Evolutionary conservation across 2,113 vertebrate genomes (phyloP), one percentile per base, ranked within the genome.

Genomic region (Siniperca knerii): DNA sequence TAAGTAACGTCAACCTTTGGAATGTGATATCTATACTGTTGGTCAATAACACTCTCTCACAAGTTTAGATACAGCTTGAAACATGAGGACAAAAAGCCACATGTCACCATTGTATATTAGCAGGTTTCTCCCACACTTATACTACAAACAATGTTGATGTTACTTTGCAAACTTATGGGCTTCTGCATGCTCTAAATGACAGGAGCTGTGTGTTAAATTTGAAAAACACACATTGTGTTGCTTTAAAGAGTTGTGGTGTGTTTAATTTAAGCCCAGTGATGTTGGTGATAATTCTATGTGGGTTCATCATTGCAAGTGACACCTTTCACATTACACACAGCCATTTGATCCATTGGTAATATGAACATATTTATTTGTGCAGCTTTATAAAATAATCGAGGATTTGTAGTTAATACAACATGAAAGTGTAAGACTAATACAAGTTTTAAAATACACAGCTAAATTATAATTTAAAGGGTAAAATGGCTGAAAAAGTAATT

Each of bases 41-140:
- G 10, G 25, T 77, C 54, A 73, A 40, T 16, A 71, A 69, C 23
- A 35, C 2, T 50, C 29, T 58, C 57, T 64, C 50, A 69, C 46
- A 48, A n/a, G 61, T 65, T 67, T 42, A 54, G 57, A 66, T 60
- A 23, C 73, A 64, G 77, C 54, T 42, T 52, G 73, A 70, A 74
- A 76, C 54, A 18, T 1, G 46, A 72, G 66, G 35, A 29, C 46
- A 11, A 40, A 58, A 54, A 58, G 48, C 16, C 15, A 20, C 13
- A 46, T 58, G 44, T 61, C 55, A 15, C 10, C 15, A 23, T 15
- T 61, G 4, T 42, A 50, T 29, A 44, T 33, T 3, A n/a, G 25
- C 9, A n/a, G 54, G 37, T 77, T 57, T 21, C 65, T 70, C 54
- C 20, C 52, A 57, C 52, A 77, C 5, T 46, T 18, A 23, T 29